Base-by-base conservation (phyloP, 2,888 invertebrate species). In the Hofmannophila pseudospretella region DNA sequence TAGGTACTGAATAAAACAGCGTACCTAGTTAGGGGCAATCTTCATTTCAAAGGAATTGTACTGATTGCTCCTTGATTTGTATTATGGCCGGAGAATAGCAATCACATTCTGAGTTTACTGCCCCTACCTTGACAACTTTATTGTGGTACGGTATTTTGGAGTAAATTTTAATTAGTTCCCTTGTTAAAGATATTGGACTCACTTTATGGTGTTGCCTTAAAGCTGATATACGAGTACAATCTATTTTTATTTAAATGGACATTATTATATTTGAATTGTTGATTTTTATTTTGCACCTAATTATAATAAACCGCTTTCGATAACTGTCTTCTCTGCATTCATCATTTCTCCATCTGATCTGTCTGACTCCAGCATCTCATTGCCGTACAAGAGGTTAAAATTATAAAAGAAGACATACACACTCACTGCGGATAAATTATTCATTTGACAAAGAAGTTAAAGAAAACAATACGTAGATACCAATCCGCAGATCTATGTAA, bases 81-180 rank as follows among this genome's bases (percentile, higher is more conserved):
- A 42, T 41, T 42, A 45, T 34, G 37, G 35, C 25, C 29, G 27
- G 34, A 22, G 38, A 38, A 48, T 42, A 50, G 52, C 53, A 52
- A 57, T 63, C 58, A 60, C 57, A 50, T 50, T 54, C 53, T 51
- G 53, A 44, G 61, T 72, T 69, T 69, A 72, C 58, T 57, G 59
- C 58, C 56, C 49, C 51, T 45, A 43, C 40, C 57, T 56, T 61
- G 66, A 70, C 67, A 73, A 66, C 52, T 75, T 75, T 75, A 75
- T 67, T 70, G 60, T 68, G 46, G 47, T 54, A 52, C 65, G 67
- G 71, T 67, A 67, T 65, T 72, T 69, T 65, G 58, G 57, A 66
- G 63, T 60, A 59, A 72, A 67, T 71, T 75, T 75, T 75, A 74
- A 75, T 75, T 75, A 75, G 74, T 56, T 62, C 64, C 65, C 69